These are phyloP conservation scores for Morbakka virulenta DNA, from an alignment of 30 jellyfish, hydroid and myxozoan genomes.

Conservation along the genomic window DNA sequence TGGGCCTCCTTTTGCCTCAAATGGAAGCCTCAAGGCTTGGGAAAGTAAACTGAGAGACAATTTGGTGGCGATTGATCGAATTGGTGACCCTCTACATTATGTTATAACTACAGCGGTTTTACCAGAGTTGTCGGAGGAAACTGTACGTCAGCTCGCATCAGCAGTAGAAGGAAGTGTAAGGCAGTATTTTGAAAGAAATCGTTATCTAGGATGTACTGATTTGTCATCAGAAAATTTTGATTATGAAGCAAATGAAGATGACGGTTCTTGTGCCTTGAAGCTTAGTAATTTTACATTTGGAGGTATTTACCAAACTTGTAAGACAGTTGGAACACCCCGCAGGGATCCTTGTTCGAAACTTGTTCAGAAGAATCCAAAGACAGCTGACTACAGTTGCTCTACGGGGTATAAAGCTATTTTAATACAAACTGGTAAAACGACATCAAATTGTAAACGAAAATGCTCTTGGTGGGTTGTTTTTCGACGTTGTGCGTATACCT, in stretches of 20 bases:
- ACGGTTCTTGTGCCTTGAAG: constrained; percentile 55
- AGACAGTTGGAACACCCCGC: constrained; percentile 46
- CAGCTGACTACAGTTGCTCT: constrained; percentile 68
- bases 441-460: constrained; percentile 62
- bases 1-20: constrained; percentile 73
- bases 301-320: constrained; percentile 71
- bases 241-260: constrained; percentile 70
- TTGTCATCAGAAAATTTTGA: constrained; percentile 54
- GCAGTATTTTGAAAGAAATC: constrained; percentile 59
- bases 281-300: constrained; percentile 66
- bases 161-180: constrained; percentile 45
- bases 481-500: constrained; percentile 52
- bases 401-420: constrained; percentile 33
- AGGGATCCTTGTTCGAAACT: constrained; percentile 34
- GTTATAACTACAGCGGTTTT: constrained; percentile 53
- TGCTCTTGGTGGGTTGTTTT: constrained; percentile 65
- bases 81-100: constrained; percentile 74
- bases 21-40: constrained; percentile 52
- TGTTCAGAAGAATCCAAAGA: constrained; percentile 65
- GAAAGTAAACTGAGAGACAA: constrained; percentile 38
- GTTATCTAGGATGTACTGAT: constrained; percentile 59
- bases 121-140: constrained; percentile 73
- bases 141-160: constrained; percentile 51
- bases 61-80: constrained; percentile 67
- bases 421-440: constrained; percentile 39